A percentile compares a stretch with the other conserved stretches of the same genome.
These are phyloP conservation scores for Craniophora ligustri DNA, from an alignment of 2,888 invertebrate species.

Conservation along the genomic window DNA sequence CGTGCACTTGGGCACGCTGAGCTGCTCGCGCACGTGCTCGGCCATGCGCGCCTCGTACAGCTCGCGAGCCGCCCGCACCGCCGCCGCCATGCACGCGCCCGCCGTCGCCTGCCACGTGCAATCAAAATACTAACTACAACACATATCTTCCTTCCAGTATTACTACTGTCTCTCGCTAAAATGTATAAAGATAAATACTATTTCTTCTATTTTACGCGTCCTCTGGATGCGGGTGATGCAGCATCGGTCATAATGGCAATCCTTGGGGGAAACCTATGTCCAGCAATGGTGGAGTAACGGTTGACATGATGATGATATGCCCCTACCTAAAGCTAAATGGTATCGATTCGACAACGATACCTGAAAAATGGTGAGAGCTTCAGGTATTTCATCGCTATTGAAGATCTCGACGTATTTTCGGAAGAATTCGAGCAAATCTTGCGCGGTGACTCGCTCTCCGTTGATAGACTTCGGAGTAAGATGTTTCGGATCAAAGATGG, in stretches of 20 bases:
- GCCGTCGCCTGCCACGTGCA: slow-evolving; percentile 47
- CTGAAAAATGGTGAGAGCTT: slow-evolving; percentile 99
- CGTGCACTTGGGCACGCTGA: slow-evolving; percentile 1
- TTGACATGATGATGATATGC: no score
- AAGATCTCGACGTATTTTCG: slow-evolving; percentile 99
- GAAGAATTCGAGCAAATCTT: slow-evolving; percentile 98
- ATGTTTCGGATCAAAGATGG: slow-evolving; percentile 95
- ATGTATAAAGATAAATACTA: no score
- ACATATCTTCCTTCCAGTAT: no score
- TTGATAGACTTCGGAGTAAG: slow-evolving; percentile 97
- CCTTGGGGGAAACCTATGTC: no score
- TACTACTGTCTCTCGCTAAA: no score
- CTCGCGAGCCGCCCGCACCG: slow-evolving; percentile 43
- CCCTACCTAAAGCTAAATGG: no score
- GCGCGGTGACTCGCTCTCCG: slow-evolving; percentile 95
- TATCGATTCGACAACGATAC: slow-evolving; percentile 82
- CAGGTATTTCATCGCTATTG: slow-evolving; percentile 98
- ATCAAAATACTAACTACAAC: neutral
- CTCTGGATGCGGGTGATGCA: no score
- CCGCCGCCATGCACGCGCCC: slow-evolving; percentile 44
- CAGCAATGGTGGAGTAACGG: no score
- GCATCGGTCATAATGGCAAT: no score
- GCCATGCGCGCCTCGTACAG: slow-evolving; percentile 48
- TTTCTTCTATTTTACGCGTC: no score
- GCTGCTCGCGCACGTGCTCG: slow-evolving; percentile 47